Conservation (phyloP, 2,113 vertebrate species). For the Marmota flaviventris region DNA sequence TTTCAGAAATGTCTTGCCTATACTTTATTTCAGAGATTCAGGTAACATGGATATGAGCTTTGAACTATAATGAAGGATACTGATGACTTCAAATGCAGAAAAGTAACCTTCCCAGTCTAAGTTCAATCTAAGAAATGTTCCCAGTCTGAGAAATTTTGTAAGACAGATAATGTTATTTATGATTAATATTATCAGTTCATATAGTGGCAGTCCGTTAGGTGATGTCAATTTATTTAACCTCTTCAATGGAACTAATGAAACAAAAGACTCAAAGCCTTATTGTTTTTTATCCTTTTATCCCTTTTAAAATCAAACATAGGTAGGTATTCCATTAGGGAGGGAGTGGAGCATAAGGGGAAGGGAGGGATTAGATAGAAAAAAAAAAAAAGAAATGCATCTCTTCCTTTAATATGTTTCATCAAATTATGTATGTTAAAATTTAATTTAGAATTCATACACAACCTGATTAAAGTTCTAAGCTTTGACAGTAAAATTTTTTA, state of each 20-base stretch:
- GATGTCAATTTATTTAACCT: not conserved
- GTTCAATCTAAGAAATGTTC: not conserved
- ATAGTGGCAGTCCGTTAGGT: not conserved
- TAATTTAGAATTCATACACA: too few relatives aligned
- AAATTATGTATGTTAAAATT: too few relatives aligned
- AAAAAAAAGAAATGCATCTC: too few relatives aligned
- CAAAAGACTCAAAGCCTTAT: not conserved
- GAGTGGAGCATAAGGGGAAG: rapidly evolving
- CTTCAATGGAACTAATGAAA: not conserved
- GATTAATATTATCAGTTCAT: not conserved
- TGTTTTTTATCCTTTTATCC: not conserved
- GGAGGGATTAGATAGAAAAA: not conserved
- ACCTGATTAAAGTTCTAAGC: too few relatives aligned
- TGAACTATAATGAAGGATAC: not conserved
- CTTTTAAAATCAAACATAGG: not conserved
- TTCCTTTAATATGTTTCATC: too few relatives aligned
- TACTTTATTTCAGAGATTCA: not conserved
- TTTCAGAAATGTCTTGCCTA: not conserved
- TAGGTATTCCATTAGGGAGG: not conserved
- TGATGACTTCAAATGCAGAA: not conserved
- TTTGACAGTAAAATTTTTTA: too few relatives aligned
- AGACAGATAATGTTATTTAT: not conserved
- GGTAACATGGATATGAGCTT: not conserved
- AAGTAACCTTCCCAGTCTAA: not conserved
- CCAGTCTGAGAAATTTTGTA: too few relatives aligned